Conservation (phyloP, 1,140 invertebrate genomes). For the Calosoma granatense region DNA sequence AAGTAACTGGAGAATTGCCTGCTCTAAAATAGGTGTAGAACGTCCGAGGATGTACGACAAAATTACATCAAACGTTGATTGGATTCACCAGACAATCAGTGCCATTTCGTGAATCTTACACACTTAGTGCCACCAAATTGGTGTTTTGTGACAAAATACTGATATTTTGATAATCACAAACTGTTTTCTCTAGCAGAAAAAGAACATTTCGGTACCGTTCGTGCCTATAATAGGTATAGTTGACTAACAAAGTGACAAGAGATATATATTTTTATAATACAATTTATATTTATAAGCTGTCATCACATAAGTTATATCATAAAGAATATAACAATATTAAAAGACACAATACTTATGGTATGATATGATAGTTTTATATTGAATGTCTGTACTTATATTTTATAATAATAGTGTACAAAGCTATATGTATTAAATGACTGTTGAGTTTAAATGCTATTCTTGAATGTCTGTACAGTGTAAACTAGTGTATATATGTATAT, state of each 20-base stretch:
- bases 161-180: no score
- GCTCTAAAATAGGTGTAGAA: slow-evolving; percentile 55
- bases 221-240: background rate
- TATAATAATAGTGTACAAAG: background rate
- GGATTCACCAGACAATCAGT: slow-evolving; percentile 61
- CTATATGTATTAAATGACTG: background rate
- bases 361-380: no score
- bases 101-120: background rate
- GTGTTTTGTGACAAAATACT: slow-evolving; percentile 5
- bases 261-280: background rate
- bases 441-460: background rate
- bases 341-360: no score
- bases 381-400: no score
- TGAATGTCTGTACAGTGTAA: no score
- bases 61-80: slow-evolving; percentile 66
- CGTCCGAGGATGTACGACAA: slow-evolving; percentile 71
- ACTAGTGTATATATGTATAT: no score
- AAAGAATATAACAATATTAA: no score
- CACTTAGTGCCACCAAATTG: background rate
- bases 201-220: no score
- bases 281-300: background rate
- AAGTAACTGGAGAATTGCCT: slow-evolving; percentile 73
- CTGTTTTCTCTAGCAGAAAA: no score
- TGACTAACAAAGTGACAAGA: background rate
- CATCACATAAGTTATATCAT: no score